These are phyloP conservation scores for Chelon labrosus DNA, from an alignment of 2,797 vertebrate genomes.

Conservation along the genomic window DNA sequence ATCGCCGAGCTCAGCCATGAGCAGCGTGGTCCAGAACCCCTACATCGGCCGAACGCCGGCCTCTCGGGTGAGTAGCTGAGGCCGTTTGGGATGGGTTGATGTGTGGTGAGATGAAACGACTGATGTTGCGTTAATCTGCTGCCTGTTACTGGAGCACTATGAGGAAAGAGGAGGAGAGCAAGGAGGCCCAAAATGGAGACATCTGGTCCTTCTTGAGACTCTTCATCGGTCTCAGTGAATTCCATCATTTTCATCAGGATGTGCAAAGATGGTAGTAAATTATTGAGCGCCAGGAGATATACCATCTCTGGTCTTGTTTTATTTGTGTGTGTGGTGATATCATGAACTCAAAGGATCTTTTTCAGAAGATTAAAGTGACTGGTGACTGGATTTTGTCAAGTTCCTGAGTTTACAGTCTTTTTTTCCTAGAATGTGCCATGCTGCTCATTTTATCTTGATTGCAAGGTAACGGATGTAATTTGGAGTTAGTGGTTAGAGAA, in stretches of 20 bases:
- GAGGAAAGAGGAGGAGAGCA: neutral
- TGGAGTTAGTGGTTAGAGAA: no score
- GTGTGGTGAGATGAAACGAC: neutral
- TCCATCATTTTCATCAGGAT: constrained; percentile 14
- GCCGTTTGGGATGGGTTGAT: neutral
- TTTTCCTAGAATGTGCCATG: no score
- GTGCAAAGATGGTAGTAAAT: constrained; percentile 34
- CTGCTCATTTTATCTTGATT: no score
- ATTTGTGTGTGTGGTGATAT: constrained; percentile 8
- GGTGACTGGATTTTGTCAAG: no score
- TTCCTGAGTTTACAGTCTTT: no score
- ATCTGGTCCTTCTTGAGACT: neutral
- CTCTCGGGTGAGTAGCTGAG: constrained; percentile 85
- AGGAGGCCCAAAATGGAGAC: neutral
- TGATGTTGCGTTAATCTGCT: constrained; percentile 60
- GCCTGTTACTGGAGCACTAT: neutral
- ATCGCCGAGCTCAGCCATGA: constrained; percentile 63
- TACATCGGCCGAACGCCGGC: constrained; percentile 79
- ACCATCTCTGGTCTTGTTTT: neutral
- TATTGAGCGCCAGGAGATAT: constrained; percentile 42
- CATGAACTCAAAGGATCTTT: neutral
- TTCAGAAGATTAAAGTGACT: no score
- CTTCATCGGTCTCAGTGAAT: constrained; percentile 6
- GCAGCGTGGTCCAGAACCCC: constrained; percentile 80
- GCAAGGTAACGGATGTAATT: no score